These are phyloP conservation scores for Alviniconcha strummeri DNA, from an alignment of 2,888 invertebrate species.

Conservation along the genomic window DNA sequence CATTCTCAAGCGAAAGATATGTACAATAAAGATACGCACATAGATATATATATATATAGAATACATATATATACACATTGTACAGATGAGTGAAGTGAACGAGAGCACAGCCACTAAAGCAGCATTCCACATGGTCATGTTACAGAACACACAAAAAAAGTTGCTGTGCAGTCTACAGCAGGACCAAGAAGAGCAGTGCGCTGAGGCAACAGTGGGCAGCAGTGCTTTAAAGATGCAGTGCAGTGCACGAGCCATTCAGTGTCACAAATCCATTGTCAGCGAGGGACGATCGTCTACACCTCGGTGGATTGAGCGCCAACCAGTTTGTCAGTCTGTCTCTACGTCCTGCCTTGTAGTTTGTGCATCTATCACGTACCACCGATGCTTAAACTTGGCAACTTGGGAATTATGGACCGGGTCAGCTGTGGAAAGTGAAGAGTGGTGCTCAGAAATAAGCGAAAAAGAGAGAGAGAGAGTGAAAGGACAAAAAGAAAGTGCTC, in stretches of 20 bases:
- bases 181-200: not conserved
- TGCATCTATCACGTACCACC: slow-evolving; percentile 51
- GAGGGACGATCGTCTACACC: not conserved
- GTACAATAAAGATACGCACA: no score
- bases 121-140: not conserved
- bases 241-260: not conserved
- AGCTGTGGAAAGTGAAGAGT: slow-evolving; percentile 17
- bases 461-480: not conserved
- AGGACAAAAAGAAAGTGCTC: not conserved
- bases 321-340: no score
- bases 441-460: slow-evolving; percentile 1
- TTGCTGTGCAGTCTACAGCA: not conserved
- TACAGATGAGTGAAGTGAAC: not conserved
- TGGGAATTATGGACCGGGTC: slow-evolving; percentile 67
- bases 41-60: not conserved
- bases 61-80: not conserved
- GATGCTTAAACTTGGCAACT: slow-evolving; percentile 68
- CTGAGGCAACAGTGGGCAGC: not conserved
- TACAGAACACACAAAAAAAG: not conserved
- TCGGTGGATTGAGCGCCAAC: not conserved
- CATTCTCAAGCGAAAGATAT: no score
- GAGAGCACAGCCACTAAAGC: not conserved
- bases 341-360: not conserved
- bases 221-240: not conserved
- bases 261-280: not conserved